Evolutionary conservation across 2,888 invertebrate species (phyloP), one percentile per base, ranked within the genome.

Genomic region (Pollenia angustigena): DNA sequence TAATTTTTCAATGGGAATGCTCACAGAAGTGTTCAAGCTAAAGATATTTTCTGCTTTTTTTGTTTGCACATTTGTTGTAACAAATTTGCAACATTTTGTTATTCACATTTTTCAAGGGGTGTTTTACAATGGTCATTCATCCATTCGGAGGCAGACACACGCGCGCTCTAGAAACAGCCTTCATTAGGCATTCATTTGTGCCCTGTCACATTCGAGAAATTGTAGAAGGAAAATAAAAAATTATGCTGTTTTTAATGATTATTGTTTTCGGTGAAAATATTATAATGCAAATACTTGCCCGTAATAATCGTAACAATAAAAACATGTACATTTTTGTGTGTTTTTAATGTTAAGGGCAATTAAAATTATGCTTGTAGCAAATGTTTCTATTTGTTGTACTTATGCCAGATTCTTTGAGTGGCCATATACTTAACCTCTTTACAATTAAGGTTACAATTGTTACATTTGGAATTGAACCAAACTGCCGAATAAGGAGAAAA

Each of bases 271-370:
- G 56, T 64, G 23, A 72, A 74, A 66, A 56, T 66, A 56, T 74
- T 74, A 42, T 56, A 74, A 74, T 56, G 72, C 54, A 66, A 72
- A 72, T 81, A 60, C 42, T 23, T 14, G 44, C 75, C 46, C 18
- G n/a, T 42, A 68, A 50, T 52, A 76, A 52, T 54, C 12, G 46
- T 54, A 46, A 76, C 18, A 62, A 62, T 52, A 69, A 62, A 50
- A 50, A 62, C 48, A 44, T 66, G 62, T 9, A 69, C 6, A 52
- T 64, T 44, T 81, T 50, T 66, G 44, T 68, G n/a, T 68, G 68
- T 60, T 58, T 82, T 69, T 76, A 81, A 81, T 69, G 76, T 71
- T 75, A 75, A 69, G 76, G 69, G 69, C 76, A 62, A 82, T 82
- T 82, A 82, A 69, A 76, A 40, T 62, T 12, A 58, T 68, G 58